A percentile compares a stretch with the other conserved stretches of the same genome.
These are phyloP conservation scores for Leptinotarsa peninsularis DNA, from an alignment of 2,888 invertebrate genomes.

Conservation along the genomic window DNA sequence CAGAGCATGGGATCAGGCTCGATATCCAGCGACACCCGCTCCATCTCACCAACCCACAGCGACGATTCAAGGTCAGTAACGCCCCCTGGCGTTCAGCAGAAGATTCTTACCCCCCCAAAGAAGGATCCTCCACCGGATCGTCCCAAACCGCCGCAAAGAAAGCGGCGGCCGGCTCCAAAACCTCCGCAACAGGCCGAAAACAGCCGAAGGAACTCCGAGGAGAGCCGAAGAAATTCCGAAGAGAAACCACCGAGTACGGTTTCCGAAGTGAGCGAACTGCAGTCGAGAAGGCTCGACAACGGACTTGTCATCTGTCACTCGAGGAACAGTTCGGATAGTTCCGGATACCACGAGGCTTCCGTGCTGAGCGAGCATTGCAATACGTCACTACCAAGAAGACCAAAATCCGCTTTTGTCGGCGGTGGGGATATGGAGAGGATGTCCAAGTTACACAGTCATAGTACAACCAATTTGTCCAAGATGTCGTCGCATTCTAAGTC, in stretches of 20 bases:
- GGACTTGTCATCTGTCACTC: constrained; percentile 74
- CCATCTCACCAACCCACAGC: constrained; percentile 72
- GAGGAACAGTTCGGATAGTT: constrained; percentile 79
- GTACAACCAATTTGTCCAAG: constrained; percentile 61
- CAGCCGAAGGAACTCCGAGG: constrained; percentile 38
- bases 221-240: constrained; percentile 39
- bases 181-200: constrained; percentile 64
- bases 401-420: constrained; percentile 59
- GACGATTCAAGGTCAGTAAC: constrained; percentile 69
- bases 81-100: constrained; percentile 60
- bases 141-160: constrained; percentile 69
- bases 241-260: constrained; percentile 53
- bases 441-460: constrained; percentile 55
- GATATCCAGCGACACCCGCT: constrained; percentile 64
- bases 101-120: constrained; percentile 54
- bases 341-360: constrained; percentile 79
- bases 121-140: constrained; percentile 62
- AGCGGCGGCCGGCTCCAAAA: constrained; percentile 72
- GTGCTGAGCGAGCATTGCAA: constrained; percentile 72
- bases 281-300: constrained; percentile 52
- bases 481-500: constrained; percentile 64
- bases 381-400: constrained; percentile 62
- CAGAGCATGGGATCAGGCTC: constrained; percentile 65
- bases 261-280: constrained; percentile 39
- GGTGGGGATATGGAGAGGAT: constrained; percentile 42